phyloP scores from a whole-genome alignment of 2,113 vertebrate species.

The Machaerirhynchus nigripectus region DNA sequence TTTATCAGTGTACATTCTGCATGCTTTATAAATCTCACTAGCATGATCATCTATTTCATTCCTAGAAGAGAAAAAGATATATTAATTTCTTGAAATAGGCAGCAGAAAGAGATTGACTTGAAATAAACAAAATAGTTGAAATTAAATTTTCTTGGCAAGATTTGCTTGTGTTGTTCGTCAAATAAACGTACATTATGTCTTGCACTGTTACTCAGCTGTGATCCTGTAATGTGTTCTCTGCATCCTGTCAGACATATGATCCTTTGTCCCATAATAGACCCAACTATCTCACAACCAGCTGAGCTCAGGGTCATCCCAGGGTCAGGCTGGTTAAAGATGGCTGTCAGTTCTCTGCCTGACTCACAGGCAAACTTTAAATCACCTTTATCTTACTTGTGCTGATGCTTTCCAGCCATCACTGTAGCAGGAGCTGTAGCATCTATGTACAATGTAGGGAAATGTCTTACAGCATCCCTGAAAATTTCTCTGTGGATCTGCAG shows the following conservation, averaged over 20 bases:
- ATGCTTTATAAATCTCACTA: conserved; percentile 39
- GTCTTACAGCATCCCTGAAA: neutral
- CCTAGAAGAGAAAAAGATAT: conserved; percentile 38
- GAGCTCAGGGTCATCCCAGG: conserved; percentile 77
- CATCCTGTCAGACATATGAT: conserved; percentile 72
- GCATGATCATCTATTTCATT: neutral
- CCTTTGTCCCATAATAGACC: conserved; percentile 69
- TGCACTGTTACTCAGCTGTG: conserved; percentile 68
- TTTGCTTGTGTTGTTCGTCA: conserved; percentile 55
- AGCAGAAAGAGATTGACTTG: conserved; percentile 33
- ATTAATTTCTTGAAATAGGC: conserved; percentile 29
- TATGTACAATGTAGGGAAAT: neutral
- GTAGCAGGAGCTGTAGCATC: conserved; percentile 36
- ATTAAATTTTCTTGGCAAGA: conserved; percentile 61
- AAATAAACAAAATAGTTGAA: conserved; percentile 64
- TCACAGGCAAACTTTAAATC: conserved; percentile 67
- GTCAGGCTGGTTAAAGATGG: conserved; percentile 79
- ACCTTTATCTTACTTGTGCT: conserved; percentile 72
- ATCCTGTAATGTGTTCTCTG: conserved; percentile 63
- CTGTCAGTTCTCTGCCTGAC: conserved; percentile 73
- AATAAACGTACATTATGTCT: conserved; percentile 46
- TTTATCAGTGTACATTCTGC: conserved; percentile 34
- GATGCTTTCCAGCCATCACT: conserved; percentile 66
- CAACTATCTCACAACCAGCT: conserved; percentile 73
- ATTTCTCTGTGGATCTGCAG: neutral